Percentiles rank a stretch among this genome's conserved stretches.
Conservation (phyloP, 2,113 vertebrate species). For the Podarcis raffonei region DNA sequence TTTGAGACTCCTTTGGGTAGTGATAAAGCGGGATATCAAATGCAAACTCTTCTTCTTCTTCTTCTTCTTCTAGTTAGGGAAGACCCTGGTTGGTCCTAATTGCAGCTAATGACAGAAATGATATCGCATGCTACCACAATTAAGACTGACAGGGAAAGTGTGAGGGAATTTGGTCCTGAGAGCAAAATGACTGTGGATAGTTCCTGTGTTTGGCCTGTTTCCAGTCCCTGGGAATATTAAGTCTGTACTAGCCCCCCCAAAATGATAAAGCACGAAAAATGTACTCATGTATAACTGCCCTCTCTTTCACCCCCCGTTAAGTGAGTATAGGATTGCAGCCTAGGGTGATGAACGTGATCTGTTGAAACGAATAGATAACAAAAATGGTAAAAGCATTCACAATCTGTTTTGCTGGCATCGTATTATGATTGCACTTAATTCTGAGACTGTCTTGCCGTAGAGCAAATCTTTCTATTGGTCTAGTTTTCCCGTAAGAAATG, state of each 20-base stretch:
- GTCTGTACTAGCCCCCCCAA: background rate
- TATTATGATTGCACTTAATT: constrained; percentile 61
- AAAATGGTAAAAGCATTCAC: constrained; percentile 51
- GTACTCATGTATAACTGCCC: background rate
- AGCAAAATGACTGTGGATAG: background rate
- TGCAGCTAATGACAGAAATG: background rate
- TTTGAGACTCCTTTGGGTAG: no score
- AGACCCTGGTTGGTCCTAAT: background rate
- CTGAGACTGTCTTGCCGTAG: constrained; percentile 59
- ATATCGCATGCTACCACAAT: no score
- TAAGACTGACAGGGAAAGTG: background rate
- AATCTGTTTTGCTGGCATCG: constrained; percentile 60
- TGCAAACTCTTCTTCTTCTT: no score
- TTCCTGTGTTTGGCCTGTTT: background rate
- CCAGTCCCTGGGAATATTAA: background rate
- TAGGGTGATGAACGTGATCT: background rate
- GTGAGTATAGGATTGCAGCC: background rate
- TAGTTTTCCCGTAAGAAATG: constrained; percentile 76
- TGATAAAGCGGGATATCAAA: no score
- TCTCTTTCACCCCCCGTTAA: background rate
- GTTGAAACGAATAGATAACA: background rate
- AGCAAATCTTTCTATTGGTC: constrained; percentile 68
- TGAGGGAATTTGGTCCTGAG: background rate
- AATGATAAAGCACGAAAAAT: background rate
- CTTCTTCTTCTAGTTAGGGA: background rate